phyloP scores from a whole-genome alignment of 2,113 vertebrate species.

The Suncus etruscus region DNA sequence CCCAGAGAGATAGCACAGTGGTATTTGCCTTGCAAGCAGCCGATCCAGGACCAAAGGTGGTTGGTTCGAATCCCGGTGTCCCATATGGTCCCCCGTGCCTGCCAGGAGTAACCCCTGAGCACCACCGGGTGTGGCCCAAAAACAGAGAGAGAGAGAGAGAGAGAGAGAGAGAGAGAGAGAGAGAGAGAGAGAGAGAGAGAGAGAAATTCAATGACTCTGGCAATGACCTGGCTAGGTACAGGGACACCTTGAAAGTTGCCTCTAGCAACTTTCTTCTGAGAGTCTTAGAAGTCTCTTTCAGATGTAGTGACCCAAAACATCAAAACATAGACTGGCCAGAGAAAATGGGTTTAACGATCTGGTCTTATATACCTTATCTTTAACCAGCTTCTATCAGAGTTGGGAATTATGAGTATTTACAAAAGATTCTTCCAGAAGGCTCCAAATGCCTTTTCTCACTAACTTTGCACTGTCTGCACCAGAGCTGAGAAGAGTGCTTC shows the following conservation, averaged over 20 bases:
- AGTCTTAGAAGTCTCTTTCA: constrained; percentile 7
- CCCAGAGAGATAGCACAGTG: no score
- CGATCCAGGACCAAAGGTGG: no score
- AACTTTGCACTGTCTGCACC: not conserved
- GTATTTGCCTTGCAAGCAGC: no score
- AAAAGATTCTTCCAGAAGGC: not conserved
- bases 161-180: no score
- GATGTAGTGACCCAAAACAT: not conserved
- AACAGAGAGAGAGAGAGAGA: no score
- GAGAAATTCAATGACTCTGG: not conserved
- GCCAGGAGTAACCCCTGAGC: no score
- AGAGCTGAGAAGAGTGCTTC: not conserved
- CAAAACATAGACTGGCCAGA: not conserved
- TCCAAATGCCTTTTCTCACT: not conserved
- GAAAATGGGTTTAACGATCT: not conserved
- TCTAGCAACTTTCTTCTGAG: not conserved
- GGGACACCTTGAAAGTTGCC: not conserved
- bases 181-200: no score
- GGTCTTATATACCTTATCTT: not conserved
- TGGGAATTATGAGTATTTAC: not conserved
- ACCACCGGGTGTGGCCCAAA: no score
- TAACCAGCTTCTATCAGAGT: not conserved
- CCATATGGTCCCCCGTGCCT: no score
- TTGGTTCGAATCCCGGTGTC: no score
- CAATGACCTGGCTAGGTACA: not conserved